These are phyloP conservation scores for Phalacrocorax carbo DNA, from an alignment of 2,113 vertebrate species.

Conservation along the genomic window DNA sequence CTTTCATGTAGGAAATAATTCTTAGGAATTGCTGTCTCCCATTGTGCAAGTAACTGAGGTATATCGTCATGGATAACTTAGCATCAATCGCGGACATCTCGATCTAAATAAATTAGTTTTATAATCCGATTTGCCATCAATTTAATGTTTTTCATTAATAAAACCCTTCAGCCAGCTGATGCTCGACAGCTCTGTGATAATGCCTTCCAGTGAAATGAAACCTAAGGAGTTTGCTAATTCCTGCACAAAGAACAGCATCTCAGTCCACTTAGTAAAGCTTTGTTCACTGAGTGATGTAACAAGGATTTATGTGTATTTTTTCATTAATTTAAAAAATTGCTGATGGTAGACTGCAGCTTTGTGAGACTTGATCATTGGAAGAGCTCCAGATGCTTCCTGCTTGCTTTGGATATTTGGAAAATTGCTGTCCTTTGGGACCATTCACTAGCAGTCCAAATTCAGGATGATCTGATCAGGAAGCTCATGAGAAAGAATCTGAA, in stretches of 20 bases:
- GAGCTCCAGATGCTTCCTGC: not conserved
- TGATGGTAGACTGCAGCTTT: not conserved
- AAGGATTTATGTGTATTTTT: not conserved
- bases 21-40: not conserved
- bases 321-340: not conserved
- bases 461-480: not conserved
- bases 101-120: not conserved
- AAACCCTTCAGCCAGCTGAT: not conserved
- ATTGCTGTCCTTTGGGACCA: not conserved
- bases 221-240: not conserved
- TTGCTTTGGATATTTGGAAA: not conserved
- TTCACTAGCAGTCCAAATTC: not conserved
- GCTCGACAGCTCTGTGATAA: not conserved
- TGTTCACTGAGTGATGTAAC: accelerated
- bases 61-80: not conserved
- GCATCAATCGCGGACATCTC: not conserved
- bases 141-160: not conserved
- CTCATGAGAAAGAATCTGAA: not conserved
- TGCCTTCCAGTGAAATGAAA: not conserved
- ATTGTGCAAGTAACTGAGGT: not conserved
- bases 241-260: not conserved
- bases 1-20: not conserved
- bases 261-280: not conserved
- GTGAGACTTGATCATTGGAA: not conserved
- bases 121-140: not conserved